Percentiles rank a stretch among this genome's conserved stretches.
These are phyloP conservation scores for Agonopterix arenella DNA, from an alignment of 2,888 invertebrate genomes.

Conservation along the genomic window DNA sequence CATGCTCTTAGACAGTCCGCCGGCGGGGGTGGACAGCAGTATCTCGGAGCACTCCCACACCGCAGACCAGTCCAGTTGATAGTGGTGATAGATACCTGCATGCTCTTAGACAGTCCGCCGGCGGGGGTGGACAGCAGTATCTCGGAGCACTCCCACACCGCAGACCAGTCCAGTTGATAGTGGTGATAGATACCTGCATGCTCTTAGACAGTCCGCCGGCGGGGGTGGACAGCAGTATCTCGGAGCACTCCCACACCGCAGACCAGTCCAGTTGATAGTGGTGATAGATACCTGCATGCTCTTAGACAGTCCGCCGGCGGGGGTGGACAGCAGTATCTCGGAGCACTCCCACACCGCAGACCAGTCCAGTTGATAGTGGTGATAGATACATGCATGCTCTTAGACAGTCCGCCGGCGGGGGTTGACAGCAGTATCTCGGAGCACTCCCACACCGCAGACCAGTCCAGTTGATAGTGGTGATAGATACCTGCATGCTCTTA, in stretches of 20 bases:
- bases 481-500: conserved; percentile 82
- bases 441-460: conserved; percentile 90
- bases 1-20: conserved; percentile 80
- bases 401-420: conserved; percentile 82
- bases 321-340: conserved; percentile 82
- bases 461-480: conserved; percentile 79
- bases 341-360: conserved; percentile 90
- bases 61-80: conserved; percentile 88
- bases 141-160: conserved; percentile 91
- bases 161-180: conserved; percentile 87
- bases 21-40: conserved; percentile 74
- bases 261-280: conserved; percentile 86
- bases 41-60: conserved; percentile 91
- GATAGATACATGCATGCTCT: conserved; percentile 81
- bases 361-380: conserved; percentile 83
- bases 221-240: conserved; percentile 80
- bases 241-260: conserved; percentile 89
- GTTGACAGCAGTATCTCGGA: conserved; percentile 86
- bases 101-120: conserved; percentile 77
- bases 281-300: conserved; percentile 76
- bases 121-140: conserved; percentile 78
- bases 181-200: conserved; percentile 70
- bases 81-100: conserved; percentile 71
- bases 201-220: conserved; percentile 73
- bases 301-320: conserved; percentile 64